Evolutionary conservation across 2,888 invertebrate species (phyloP), one percentile per base, ranked within the genome.

Genomic region (Macrostomum cliftonense): DNA sequence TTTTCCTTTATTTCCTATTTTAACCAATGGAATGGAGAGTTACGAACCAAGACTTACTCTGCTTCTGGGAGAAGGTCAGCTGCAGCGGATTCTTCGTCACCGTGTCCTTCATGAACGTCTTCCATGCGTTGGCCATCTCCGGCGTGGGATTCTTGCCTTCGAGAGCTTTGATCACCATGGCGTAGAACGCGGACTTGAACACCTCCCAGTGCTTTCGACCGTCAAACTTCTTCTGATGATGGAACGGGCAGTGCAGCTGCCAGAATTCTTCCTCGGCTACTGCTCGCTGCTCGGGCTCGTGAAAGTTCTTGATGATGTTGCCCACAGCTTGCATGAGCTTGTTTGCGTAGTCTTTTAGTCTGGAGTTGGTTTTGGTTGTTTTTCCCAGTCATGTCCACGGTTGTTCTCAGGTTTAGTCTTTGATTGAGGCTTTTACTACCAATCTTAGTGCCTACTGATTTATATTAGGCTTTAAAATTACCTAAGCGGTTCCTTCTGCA

Each of bases 51-150:
- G 53, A 65, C 67, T 63, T 53, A 67, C 67, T 51, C 67, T 53
- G 47, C 62, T 64, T 37, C 59, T 58, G 19, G 47, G 50, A 16
- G 55, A 52, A 39, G 53, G 54, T 11, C 55, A 53, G 21, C 2
- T 58, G 57, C 16, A 69, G 56, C 20, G 64, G 61, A 56, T 68
- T 67, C 42, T 58, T 59, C 7, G 62, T 60, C 5, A 60, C 63
- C 12, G 56, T 54, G 53, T 70, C 70, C 56, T 61, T 63, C 53
- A 56, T 61, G 51, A 70, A 62, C 5, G 61, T 61, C 42, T 67
- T 55, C 65, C 65, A 67, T 1, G 70, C 67, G 59, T 62, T 63
- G 4, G 64, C 63, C 54, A 67, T 59, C 21, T 68, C 66, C 28
- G 61, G 58, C 44, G 54, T 58, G 12, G 59, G 56, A n/a, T 62